phyloP scores from a whole-genome alignment of 2,113 vertebrate species.

The Monarcha castaneiventris region DNA sequence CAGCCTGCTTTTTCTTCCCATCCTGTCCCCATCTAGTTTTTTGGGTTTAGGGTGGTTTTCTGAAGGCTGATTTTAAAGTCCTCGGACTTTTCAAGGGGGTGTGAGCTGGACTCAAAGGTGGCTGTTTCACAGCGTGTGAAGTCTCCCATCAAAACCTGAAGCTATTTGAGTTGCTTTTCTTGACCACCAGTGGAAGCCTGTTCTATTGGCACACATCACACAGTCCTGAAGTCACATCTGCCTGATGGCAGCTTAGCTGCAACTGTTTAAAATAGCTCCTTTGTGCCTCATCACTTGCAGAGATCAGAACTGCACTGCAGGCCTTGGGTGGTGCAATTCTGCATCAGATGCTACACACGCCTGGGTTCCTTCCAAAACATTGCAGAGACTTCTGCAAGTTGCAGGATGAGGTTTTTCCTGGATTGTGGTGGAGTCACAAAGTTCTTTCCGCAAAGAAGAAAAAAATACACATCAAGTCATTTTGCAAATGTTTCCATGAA shows the following conservation, averaged over 20 bases:
- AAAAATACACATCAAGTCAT: background rate
- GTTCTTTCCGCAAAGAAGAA: background rate
- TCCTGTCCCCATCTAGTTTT: background rate
- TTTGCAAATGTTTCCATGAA: background rate
- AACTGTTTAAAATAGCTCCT: background rate
- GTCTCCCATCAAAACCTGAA: background rate
- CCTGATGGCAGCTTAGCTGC: background rate
- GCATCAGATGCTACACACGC: accelerated
- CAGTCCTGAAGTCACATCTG: background rate
- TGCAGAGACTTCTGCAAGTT: background rate
- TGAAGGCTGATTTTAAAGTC: background rate
- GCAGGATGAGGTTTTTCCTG: background rate
- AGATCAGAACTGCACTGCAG: background rate
- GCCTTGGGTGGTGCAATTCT: background rate
- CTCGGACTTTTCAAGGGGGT: background rate
- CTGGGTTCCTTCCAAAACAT: background rate
- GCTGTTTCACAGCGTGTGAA: background rate
- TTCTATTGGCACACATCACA: background rate
- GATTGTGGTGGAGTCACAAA: background rate
- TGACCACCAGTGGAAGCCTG: background rate
- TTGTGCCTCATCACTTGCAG: background rate
- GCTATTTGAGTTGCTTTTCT: background rate
- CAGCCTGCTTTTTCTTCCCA: background rate
- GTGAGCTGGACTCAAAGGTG: background rate
- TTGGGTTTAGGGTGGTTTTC: background rate